Evolutionary conservation across 2,888 invertebrate species (phyloP).

Genomic region (Noctua fimbriata): DNA sequence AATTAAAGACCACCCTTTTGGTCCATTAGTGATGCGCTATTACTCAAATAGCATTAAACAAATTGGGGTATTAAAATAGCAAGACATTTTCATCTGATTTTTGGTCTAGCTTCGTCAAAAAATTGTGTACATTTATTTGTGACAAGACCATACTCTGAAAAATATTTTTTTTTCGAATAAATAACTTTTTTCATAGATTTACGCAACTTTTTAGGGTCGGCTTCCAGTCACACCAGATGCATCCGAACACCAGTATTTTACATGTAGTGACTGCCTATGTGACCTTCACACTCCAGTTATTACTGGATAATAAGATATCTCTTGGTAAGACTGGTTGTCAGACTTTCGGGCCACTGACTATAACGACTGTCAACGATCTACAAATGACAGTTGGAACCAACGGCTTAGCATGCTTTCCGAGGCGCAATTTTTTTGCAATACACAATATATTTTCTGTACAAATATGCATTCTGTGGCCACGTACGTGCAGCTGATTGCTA

Average conservation of each 20-base stretch:
- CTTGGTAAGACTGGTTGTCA: background rate
- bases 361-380: background rate
- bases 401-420: background rate
- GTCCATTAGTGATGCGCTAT: background rate
- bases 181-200: background rate
- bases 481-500: slow-evolving; percentile 23
- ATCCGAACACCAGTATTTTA: background rate
- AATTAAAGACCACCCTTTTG: background rate
- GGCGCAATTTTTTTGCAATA: background rate
- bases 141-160: background rate
- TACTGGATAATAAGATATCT: background rate
- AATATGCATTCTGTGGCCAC: slow-evolving; percentile 18
- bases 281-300: background rate
- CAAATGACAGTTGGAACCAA: background rate
- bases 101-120: background rate
- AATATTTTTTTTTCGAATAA: background rate
- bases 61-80: background rate
- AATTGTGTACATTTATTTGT: background rate
- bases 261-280: background rate
- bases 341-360: background rate
- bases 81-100: background rate
- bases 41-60: background rate
- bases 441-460: background rate
- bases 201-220: background rate
- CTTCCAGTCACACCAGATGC: background rate